These are phyloP conservation scores for Bothrops jararaca DNA, from an alignment of 2,113 vertebrate species.

Conservation along the genomic window DNA sequence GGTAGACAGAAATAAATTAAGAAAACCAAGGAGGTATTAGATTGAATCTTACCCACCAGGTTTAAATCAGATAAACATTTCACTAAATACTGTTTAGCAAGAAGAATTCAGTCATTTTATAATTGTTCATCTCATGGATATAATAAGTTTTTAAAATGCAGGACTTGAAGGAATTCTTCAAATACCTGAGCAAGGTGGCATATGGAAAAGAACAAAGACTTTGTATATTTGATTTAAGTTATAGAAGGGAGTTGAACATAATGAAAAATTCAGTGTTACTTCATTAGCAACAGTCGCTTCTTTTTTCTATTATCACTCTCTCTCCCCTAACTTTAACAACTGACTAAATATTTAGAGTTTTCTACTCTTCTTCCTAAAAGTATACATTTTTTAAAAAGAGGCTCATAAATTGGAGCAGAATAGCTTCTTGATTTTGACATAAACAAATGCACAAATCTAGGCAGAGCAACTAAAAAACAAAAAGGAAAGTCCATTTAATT, in stretches of 20 bases:
- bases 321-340: neutral
- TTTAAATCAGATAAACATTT: neutral
- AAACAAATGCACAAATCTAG: neutral
- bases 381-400: neutral
- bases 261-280: neutral
- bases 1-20: neutral
- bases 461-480: neutral
- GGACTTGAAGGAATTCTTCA: neutral
- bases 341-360: neutral
- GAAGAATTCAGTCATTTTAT: neutral
- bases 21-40: neutral
- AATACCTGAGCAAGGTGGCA: neutral
- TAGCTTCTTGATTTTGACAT: constrained; percentile 7
- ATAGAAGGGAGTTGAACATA: neutral
- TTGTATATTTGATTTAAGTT: neutral
- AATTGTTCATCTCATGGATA: neutral
- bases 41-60: neutral
- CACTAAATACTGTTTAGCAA: neutral
- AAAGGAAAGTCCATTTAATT: constrained; percentile 11
- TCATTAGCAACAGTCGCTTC: neutral
- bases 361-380: neutral
- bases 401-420: neutral
- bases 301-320: neutral
- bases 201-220: neutral
- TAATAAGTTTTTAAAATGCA: neutral